A percentile compares a stretch with the other conserved stretches of the same genome.
phyloP scores from a whole-genome alignment of 2,113 vertebrate genomes.

The Myodes glareolus region DNA sequence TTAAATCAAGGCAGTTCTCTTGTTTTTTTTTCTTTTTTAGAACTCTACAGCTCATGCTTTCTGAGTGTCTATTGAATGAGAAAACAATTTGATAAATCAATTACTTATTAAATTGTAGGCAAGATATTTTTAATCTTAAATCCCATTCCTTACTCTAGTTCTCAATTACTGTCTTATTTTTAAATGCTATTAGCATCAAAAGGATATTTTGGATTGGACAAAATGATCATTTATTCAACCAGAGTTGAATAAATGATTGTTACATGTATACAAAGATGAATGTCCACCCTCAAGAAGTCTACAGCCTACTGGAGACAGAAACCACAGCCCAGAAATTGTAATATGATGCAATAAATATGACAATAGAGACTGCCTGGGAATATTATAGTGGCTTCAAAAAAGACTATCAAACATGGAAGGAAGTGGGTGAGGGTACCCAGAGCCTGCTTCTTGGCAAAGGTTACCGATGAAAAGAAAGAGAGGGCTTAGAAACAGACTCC shows the following conservation, averaged over 20 bases:
- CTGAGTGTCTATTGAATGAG: not conserved
- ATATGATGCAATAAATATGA: not conserved
- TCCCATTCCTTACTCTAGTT: not conserved
- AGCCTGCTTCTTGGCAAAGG: not conserved
- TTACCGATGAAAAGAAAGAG: not conserved
- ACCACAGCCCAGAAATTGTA: not conserved
- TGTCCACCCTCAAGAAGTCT: conserved; percentile 1
- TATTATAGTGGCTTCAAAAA: not conserved
- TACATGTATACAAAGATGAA: not conserved
- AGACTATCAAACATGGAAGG: not conserved
- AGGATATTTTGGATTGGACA: not conserved
- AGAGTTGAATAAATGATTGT: not conserved
- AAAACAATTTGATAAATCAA: conserved; percentile 48
- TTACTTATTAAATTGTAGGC: not conserved
- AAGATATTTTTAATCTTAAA: not conserved
- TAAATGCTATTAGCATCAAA: not conserved
- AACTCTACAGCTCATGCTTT: not conserved
- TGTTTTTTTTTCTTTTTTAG: not conserved
- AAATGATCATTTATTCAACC: not conserved
- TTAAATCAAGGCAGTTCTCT: not conserved
- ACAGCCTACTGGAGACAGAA: not conserved
- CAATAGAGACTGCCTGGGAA: not conserved
- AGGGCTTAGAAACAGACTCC: not conserved
- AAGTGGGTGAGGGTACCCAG: not conserved
- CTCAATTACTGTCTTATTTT: conserved; percentile 31